Evolutionary conservation across 2,797 vertebrate species (phyloP), one percentile per base, ranked within the genome.

Genomic region (Orestias chungarensis): DNA sequence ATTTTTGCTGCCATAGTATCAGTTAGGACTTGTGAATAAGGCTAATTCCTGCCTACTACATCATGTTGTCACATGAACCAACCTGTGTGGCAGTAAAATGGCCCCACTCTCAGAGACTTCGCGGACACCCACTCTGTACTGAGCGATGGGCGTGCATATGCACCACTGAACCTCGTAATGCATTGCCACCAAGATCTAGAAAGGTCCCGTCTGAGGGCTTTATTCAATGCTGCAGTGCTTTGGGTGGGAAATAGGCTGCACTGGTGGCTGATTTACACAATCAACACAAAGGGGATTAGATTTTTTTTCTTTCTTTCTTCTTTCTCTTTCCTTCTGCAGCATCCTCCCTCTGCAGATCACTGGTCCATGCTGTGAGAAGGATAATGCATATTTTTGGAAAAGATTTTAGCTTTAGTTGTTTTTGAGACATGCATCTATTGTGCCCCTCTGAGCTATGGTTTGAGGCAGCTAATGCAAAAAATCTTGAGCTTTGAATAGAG

Each of bases 81-180:
- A 81, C 78, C 77, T 77, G 82, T 85, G 86, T 76, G 86, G 85
- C 72, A 79, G 67, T 72, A 76, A 44, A n/a, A 64, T 68, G 49
- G 75, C 62, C 66, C 31, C 23, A n/a, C 64, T 68, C 73, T 79
- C 78, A 75, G 70, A 81, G 83, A 87, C 71, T 62, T 78, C 73
- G 79, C 78, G 71, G 74, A 82, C 87, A 85, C 54, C 81, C 74
- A 27, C 33, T 33, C 81, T 33, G 68, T 71, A 85, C 80, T 93
- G 93, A 93, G 86, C 84, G 87, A 93, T 93, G 89, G 89, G 85
- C 73, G 74, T 72, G 64, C 76, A 38, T 86, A 92, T 91, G 92
- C 91, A 88, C 88, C 86, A 88, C 77, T 91, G 91, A 90, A 77
- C 85, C 87, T 88, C 88, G 84, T 90, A 92, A 93, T 92, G 89